These are phyloP conservation scores for Typhlichthys eigenmanni DNA, from an alignment of 2,797 vertebrate species.

Conservation along the genomic window DNA sequence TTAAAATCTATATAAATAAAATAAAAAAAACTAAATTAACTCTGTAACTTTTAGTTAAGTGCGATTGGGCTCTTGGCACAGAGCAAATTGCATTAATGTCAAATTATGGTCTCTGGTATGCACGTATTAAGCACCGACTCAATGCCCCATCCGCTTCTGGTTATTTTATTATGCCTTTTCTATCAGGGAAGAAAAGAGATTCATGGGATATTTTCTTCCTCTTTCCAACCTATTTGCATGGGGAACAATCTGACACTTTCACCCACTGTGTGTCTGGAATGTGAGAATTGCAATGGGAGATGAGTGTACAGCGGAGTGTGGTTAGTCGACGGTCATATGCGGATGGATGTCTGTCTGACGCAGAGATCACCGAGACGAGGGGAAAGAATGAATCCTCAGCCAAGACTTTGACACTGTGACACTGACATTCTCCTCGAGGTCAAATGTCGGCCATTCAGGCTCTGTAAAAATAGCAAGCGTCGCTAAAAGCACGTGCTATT, in stretches of 20 bases:
- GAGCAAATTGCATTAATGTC: slow-evolving; percentile 78
- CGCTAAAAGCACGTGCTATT: slow-evolving; percentile 14
- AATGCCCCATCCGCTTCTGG: slow-evolving; percentile 9
- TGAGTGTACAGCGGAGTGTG: slow-evolving; percentile 32
- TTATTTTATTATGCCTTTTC: slow-evolving; percentile 44
- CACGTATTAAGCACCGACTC: slow-evolving; percentile 70
- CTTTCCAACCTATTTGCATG: slow-evolving; percentile 58
- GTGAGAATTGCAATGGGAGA: slow-evolving; percentile 57
- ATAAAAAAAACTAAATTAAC: slow-evolving; percentile 55
- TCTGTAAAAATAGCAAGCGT: slow-evolving; percentile 31
- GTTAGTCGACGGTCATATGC: slow-evolving; percentile 46
- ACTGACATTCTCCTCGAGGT: slow-evolving; percentile 57
- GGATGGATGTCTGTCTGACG: slow-evolving; percentile 44
- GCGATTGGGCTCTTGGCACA: slow-evolving; percentile 71
- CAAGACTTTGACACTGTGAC: slow-evolving; percentile 35
- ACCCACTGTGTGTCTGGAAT: slow-evolving; percentile 50
- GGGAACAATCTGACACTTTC: slow-evolving; percentile 66
- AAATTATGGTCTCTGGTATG: slow-evolving; percentile 70
- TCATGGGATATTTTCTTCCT: slow-evolving; percentile 31
- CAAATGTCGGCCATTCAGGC: slow-evolving; percentile 50
- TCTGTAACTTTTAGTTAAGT: slow-evolving; percentile 68
- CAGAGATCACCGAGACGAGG: slow-evolving; percentile 59
- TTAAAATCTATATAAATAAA: background rate
- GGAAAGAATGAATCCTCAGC: slow-evolving; percentile 49
- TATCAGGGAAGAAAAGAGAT: slow-evolving; percentile 33